Evolutionary conservation across 1,140 invertebrate species (phyloP).

Genomic region (Drosophila subobscura): DNA sequence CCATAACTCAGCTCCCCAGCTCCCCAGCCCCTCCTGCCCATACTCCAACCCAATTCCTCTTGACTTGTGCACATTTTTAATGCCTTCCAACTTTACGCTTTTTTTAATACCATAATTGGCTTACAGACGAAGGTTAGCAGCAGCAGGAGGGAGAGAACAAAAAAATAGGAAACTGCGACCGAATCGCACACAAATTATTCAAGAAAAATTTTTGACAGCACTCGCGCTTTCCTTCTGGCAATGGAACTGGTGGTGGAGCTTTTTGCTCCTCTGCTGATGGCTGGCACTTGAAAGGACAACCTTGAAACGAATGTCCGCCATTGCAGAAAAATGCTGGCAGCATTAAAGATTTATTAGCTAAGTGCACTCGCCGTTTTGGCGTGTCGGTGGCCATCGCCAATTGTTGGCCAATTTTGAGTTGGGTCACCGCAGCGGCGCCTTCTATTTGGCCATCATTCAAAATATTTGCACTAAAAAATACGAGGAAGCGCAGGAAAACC

Average conservation of each 20-base stretch:
- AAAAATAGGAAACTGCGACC: constrained; percentile 34
- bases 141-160: constrained; percentile 3
- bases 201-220: constrained; percentile 76
- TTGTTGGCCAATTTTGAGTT: constrained; percentile 53
- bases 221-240: constrained; percentile 42
- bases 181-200: constrained; percentile 73
- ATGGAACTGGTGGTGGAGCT: background rate
- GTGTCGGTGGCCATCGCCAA: constrained; percentile 11
- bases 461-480: constrained; percentile 17
- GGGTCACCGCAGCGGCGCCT: constrained; percentile 48
- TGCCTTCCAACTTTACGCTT: constrained; percentile 56
- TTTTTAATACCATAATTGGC: constrained; percentile 79
- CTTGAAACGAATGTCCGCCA: constrained; percentile 62
- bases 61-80: constrained; percentile 49
- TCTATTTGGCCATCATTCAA: constrained; percentile 50
- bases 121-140: constrained; percentile 74
- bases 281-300: constrained; percentile 72
- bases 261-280: background rate
- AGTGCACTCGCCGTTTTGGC: constrained; percentile 63
- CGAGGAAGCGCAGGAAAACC: constrained; percentile 10
- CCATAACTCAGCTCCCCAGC: constrained; percentile 5
- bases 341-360: constrained; percentile 79
- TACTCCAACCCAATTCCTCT: background rate
- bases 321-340: constrained; percentile 58
- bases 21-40: constrained; percentile 2